Conservation (phyloP, 1,140 invertebrate species). For the Hormaphis cornu region DNA sequence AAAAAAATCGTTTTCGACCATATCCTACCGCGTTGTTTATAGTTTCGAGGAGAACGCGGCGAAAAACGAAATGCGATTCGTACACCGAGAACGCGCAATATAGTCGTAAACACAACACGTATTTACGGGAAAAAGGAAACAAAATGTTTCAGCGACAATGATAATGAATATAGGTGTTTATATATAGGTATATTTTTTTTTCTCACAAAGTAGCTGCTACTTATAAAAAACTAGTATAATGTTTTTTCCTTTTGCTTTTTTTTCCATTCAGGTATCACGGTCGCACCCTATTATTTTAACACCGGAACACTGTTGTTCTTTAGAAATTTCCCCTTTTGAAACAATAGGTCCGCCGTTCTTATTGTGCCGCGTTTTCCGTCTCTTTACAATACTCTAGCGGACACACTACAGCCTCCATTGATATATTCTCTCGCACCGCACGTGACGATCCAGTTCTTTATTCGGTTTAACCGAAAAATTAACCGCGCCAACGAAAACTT, state of each 20-base stretch:
- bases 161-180: no score
- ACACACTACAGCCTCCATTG: conserved; percentile 10
- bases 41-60: no score
- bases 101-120: no score
- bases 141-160: no score
- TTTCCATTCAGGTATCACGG: not conserved
- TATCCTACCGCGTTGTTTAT: no score
- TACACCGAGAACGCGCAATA: no score
- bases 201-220: not conserved
- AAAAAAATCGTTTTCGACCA: no score
- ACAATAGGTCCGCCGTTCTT: not conserved
- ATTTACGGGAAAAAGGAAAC: no score
- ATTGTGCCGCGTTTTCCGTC: conserved; percentile 18
- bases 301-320: conserved; percentile 23
- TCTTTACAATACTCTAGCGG: not conserved
- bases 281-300: conserved; percentile 19
- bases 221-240: not conserved
- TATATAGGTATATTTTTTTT: not conserved
- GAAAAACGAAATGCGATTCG: no score
- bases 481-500: conserved; percentile 11
- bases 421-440: not conserved
- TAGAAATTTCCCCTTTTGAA: conserved; percentile 6
- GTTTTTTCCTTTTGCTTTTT: no score
- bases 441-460: not conserved
- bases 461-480: conserved; percentile 5